These are phyloP conservation scores for Oligia fasciuncula DNA, from an alignment of 2,888 invertebrate species.

Conservation along the genomic window DNA sequence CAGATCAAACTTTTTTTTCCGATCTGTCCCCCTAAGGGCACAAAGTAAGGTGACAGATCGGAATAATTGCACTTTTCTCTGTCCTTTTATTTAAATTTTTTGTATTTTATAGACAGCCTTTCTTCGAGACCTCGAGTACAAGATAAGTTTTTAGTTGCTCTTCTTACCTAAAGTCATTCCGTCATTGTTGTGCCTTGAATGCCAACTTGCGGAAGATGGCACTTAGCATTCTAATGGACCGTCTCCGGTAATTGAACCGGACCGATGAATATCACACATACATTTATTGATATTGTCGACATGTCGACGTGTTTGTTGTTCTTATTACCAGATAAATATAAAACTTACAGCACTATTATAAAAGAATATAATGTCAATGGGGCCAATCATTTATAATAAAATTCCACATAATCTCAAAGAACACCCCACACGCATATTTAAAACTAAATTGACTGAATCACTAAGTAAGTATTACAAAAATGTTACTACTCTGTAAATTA, in stretches of 20 bases:
- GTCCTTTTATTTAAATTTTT: not conserved
- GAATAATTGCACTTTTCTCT: not conserved
- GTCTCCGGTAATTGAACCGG: conserved; percentile 78
- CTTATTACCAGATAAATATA: too few relatives aligned
- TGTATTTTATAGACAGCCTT: not conserved
- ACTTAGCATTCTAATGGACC: conserved; percentile 74
- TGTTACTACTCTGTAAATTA: too few relatives aligned
- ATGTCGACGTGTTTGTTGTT: not conserved
- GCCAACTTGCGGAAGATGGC: conserved; percentile 72
- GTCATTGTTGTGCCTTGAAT: conserved; percentile 24
- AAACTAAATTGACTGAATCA: too few relatives aligned
- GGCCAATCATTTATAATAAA: too few relatives aligned
- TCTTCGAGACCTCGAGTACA: not conserved
- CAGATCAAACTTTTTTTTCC: too few relatives aligned
- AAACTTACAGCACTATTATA: too few relatives aligned
- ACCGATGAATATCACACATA: conserved; percentile 32
- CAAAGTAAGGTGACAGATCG: too few relatives aligned
- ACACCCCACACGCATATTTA: too few relatives aligned
- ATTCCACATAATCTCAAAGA: too few relatives aligned
- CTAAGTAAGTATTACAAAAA: too few relatives aligned
- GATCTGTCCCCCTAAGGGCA: too few relatives aligned
- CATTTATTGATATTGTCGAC: conserved; percentile 23
- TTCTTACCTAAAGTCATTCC: not conserved
- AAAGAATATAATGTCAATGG: too few relatives aligned
- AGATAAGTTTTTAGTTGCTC: not conserved